Base-by-base conservation (phyloP, 2,113 vertebrate species). In the Nanorana parkeri region DNA sequence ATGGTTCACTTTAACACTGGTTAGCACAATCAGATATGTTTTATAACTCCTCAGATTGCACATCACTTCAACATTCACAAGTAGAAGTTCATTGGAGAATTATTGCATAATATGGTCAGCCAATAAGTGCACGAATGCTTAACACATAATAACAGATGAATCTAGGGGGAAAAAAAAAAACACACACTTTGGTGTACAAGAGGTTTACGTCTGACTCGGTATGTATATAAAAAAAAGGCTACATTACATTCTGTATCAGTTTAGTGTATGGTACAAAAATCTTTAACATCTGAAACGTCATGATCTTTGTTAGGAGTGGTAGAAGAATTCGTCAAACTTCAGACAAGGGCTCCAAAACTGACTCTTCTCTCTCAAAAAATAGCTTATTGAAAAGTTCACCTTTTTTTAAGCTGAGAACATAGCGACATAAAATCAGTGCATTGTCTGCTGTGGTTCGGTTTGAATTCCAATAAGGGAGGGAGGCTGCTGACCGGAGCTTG, bases 391-490 rank as follows among this genome's bases (percentile, higher is more conserved):
- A 87, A 87, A 86, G 83, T 0, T 0, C 85, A 85, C 84, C 52
- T 87, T 81, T n/a, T 6, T 60, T 81, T 75, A 66, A 21, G 76
- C 0, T 71, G 84, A 32, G 81, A 88, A 85, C 86, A 81, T 86
- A 28, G 1, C 65, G 86, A 77, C 87, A 85, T 84, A 72, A 28
- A 20, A 85, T 86, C 87, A 96, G 91, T 95, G 95, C 87, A 95
- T 91, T 51, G 96, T 94, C 60, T 97, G 94, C 66, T 95, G 93
- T 19, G 93, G 86, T 67, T 97, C 97, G 83, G 96, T 91, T 86
- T 94, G 96, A 85, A 97, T 95, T 71, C 93, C 93, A 1, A 96
- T 91, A 68, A 96, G 91, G 23, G 93, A 93, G 0, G 96, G 93
- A 0, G 94, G 92, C 90, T 95, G 97, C 83, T 91, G 93, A 80